Conservation (phyloP, 2,797 vertebrate genomes). For the Heterohyrax brucei region DNA sequence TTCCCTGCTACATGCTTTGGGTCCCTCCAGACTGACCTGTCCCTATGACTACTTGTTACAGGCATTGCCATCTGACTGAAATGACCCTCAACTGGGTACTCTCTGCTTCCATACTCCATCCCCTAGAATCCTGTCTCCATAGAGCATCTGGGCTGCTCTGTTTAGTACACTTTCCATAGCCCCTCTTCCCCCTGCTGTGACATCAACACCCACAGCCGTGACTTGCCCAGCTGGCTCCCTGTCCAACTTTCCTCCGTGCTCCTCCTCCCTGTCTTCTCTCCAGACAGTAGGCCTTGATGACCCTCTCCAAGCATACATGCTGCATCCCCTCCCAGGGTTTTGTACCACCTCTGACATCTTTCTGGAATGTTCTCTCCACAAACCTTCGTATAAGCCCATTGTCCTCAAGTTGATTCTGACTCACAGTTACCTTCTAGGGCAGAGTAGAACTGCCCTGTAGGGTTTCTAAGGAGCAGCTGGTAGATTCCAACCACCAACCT, state of each 20-base stretch:
- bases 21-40: not conserved
- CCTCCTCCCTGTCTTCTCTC: not conserved
- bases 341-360: not conserved
- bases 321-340: not conserved
- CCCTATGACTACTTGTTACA: no score
- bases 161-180: not conserved
- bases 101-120: not conserved
- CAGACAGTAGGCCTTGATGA: rapidly evolving
- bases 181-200: not conserved
- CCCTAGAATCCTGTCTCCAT: not conserved
- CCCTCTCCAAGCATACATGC: not conserved
- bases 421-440: no score
- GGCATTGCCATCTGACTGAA: no score
- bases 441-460: no score
- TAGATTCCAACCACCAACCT: no score
- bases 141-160: not conserved
- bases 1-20: no score
- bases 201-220: rapidly evolving
- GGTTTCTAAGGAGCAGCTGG: no score
- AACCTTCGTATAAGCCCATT: no score
- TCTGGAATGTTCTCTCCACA: not conserved
- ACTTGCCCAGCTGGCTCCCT: rapidly evolving
- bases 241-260: rapidly evolving
- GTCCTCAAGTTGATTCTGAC: no score
- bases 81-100: not conserved